Evolutionary conservation across 2,113 vertebrate genomes (phyloP).

Genomic region (Rhodinocichla rosea): DNA sequence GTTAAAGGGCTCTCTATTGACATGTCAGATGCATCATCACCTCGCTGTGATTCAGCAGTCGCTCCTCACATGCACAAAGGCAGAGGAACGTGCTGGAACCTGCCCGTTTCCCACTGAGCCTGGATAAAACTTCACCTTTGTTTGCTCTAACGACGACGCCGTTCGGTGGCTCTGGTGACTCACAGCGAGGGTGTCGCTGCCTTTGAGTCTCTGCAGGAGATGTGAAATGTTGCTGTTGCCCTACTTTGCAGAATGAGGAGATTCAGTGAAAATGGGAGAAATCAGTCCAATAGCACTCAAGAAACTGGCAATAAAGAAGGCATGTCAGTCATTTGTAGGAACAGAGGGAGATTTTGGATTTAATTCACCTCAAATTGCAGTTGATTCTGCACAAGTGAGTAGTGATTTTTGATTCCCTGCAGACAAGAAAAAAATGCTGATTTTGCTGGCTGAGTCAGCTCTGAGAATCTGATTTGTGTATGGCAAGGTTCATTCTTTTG

Average conservation of each 20-base stretch:
- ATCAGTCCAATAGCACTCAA: slow-evolving; percentile 57
- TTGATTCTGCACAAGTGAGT: slow-evolving; percentile 37
- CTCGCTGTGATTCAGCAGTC: neutral
- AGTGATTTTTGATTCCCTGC: slow-evolving; percentile 33
- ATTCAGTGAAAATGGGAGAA: slow-evolving; percentile 16
- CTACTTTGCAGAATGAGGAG: slow-evolving; percentile 44
- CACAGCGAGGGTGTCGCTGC: neutral
- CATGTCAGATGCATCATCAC: neutral
- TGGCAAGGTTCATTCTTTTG: neutral
- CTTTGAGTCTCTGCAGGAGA: neutral
- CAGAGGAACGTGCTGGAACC: neutral
- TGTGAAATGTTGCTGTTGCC: slow-evolving; percentile 17
- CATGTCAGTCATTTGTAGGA: slow-evolving; percentile 53
- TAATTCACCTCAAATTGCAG: slow-evolving; percentile 60
- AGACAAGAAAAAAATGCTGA: slow-evolving; percentile 48
- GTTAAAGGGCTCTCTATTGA: neutral
- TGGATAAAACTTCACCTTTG: neutral
- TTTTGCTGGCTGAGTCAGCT: slow-evolving; percentile 63
- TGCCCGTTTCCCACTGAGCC: neutral
- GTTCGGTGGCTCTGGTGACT: neutral
- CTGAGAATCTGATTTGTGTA: neutral
- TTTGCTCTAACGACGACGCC: neutral
- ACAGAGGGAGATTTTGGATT: slow-evolving; percentile 63
- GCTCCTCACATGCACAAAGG: neutral
- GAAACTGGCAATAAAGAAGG: slow-evolving; percentile 47